Percentiles rank a stretch among this genome's conserved stretches.
phyloP scores from a whole-genome alignment of 2,113 vertebrate species.

The Octodon degus region DNA sequence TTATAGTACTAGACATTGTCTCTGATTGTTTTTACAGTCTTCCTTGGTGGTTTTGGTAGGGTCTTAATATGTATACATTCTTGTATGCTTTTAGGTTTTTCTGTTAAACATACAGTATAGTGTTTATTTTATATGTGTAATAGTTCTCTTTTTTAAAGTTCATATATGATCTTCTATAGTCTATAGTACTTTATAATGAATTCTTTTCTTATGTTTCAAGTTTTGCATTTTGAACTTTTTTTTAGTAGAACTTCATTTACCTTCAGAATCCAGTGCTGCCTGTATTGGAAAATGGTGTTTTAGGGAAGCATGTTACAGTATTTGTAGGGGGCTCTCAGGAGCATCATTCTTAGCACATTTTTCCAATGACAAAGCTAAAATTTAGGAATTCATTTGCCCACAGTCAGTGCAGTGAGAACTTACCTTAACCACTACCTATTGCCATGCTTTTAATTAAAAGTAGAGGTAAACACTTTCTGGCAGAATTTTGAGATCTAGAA shows the following conservation, averaged over 20 bases:
- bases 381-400: neutral
- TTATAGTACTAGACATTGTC: neutral
- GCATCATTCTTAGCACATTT: conserved; percentile 10
- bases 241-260: neutral
- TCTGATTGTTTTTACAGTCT: neutral
- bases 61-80: neutral
- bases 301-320: neutral
- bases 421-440: neutral
- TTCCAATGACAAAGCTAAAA: neutral
- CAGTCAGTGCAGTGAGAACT: neutral
- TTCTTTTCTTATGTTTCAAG: neutral
- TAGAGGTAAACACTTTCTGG: neutral
- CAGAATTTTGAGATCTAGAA: neutral
- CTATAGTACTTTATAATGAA: neutral
- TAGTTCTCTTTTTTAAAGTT: conserved; percentile 27
- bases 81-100: neutral
- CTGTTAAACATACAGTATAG: neutral
- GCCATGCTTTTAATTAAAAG: neutral
- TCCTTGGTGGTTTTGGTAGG: neutral
- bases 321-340: neutral
- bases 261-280: neutral
- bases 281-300: neutral
- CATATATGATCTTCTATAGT: neutral
- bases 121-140: neutral
- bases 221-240: conserved; percentile 6